Base-by-base conservation (phyloP, 2,888 invertebrate species). In the Orthosia incerta region DNA sequence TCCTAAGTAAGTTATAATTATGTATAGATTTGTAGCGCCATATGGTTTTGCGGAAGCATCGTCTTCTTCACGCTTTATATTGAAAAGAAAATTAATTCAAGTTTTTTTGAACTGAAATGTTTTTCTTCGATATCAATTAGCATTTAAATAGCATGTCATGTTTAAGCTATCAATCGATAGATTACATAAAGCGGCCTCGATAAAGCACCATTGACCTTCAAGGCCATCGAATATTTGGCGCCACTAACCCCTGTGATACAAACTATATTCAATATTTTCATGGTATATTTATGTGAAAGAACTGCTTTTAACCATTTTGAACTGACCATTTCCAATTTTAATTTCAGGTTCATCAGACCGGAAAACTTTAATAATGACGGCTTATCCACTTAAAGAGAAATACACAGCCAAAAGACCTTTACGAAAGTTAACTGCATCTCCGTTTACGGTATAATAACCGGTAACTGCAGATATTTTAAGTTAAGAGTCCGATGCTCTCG, bases 171-270 rank as follows among this genome's bases (percentile, higher is more conserved):
- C 71, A 70, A 80, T 61, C 68, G 23, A 73, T 77, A 70, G 53
- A 71, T 75, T 73, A 74, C 59, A 57, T 73, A 69, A 63, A 55
- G 12, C 51, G 51, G 53, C 61, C 50, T 63, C 72, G 70, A 72
- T 73, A 71, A 11, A 18, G 53, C 46, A 61, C 39, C 86, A 86
- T 83, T 85, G 87, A 85, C 80, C 74, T 77, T 74, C 68, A 78
- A 78, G 69, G 74, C 80, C 74, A 78, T 66, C 48, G 50, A 64
- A 48, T 83, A 55, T 79, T 80, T 59, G 46, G 60, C 51, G 48
- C 53, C 31, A 66, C 7, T 64, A 48, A 56, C 20, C 39, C n/a
- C 13, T 23, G 20, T 57, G 3, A 46, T 66, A 61, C 4, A 26
- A n/a, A 80, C 18, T 48, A 61, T 23, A 56, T 61, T 70, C 64